phyloP scores from a whole-genome alignment of 2,113 vertebrate genomes.

The Saguinus imperator region DNA sequence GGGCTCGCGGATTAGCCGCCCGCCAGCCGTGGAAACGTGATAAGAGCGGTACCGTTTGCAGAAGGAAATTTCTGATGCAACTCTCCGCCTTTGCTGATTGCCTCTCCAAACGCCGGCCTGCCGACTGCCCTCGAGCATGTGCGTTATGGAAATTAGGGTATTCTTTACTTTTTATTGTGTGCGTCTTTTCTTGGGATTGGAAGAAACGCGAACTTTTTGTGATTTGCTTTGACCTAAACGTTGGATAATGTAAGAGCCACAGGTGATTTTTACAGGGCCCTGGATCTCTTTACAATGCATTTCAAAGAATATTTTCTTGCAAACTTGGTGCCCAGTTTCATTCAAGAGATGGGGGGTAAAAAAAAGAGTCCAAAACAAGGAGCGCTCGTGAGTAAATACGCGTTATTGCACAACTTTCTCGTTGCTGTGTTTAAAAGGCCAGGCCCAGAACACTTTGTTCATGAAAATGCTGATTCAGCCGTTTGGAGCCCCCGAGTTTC shows the following conservation, averaged over 20 bases:
- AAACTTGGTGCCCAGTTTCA: not conserved
- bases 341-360: constrained; percentile 38
- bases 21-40: constrained; percentile 66
- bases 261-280: constrained; percentile 36
- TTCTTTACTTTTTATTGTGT: constrained; percentile 49
- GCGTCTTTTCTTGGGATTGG: not conserved
- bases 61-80: constrained; percentile 74
- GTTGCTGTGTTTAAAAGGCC: constrained; percentile 55
- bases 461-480: constrained; percentile 85
- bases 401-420: constrained; percentile 68
- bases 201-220: constrained; percentile 35
- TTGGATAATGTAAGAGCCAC: constrained; percentile 7
- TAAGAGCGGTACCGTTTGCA: constrained; percentile 66
- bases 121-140: constrained; percentile 16
- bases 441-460: constrained; percentile 73
- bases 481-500: constrained; percentile 75
- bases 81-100: constrained; percentile 31
- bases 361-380: constrained; percentile 30
- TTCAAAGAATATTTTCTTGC: not conserved
- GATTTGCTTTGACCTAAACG: not conserved
- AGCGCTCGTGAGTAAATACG: constrained; percentile 41
- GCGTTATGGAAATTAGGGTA: constrained; percentile 50
- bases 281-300: not conserved
- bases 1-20: constrained; percentile 45
- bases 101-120: constrained; percentile 45